A percentile compares a stretch with the other conserved stretches of the same genome.
These are phyloP conservation scores for Pogonomyrmex barbatus DNA, from an alignment of 1,140 invertebrate genomes.

Conservation along the genomic window DNA sequence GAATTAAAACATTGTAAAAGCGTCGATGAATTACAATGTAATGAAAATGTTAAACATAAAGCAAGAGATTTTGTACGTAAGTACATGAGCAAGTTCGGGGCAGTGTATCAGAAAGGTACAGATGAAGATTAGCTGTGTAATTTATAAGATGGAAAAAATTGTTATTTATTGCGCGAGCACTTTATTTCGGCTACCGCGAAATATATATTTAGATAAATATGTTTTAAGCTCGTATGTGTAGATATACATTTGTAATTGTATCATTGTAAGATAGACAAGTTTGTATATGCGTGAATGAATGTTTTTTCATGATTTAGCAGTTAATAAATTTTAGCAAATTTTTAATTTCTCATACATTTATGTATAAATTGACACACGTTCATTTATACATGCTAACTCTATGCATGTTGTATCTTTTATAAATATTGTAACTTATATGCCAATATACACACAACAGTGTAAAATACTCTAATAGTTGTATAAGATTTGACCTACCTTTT, in stretches of 20 bases:
- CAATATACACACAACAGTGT: slow-evolving; percentile 46
- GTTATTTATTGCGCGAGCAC: slow-evolving; percentile 79
- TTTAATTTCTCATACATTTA: slow-evolving; percentile 62
- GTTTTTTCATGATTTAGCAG: slow-evolving; percentile 67
- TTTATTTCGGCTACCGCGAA: slow-evolving; percentile 69
- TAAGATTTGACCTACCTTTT: slow-evolving; percentile 45
- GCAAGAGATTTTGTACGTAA: slow-evolving; percentile 97
- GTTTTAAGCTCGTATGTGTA: slow-evolving; percentile 69
- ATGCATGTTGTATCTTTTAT: slow-evolving; percentile 66
- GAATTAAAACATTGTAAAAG: slow-evolving; percentile 96
- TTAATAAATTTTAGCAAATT: slow-evolving; percentile 70
- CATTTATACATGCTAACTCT: slow-evolving; percentile 58
- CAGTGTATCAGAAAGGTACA: slow-evolving; percentile 88
- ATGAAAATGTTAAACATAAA: slow-evolving; percentile 97
- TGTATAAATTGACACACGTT: slow-evolving; percentile 67
- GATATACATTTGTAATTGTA: slow-evolving; percentile 78
- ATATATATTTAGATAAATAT: slow-evolving; percentile 68
- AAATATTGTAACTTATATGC: slow-evolving; percentile 67
- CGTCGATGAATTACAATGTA: slow-evolving; percentile 95
- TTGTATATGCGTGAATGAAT: slow-evolving; percentile 75
- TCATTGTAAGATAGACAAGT: slow-evolving; percentile 79
- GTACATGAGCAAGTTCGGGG: slow-evolving; percentile 97
- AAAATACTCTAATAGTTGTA: slow-evolving; percentile 50
- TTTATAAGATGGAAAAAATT: slow-evolving; percentile 72
- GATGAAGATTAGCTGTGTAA: slow-evolving; percentile 86